These are phyloP conservation scores for Anolis carolinensis DNA, from an alignment of 2,113 vertebrate species.

Conservation along the genomic window DNA sequence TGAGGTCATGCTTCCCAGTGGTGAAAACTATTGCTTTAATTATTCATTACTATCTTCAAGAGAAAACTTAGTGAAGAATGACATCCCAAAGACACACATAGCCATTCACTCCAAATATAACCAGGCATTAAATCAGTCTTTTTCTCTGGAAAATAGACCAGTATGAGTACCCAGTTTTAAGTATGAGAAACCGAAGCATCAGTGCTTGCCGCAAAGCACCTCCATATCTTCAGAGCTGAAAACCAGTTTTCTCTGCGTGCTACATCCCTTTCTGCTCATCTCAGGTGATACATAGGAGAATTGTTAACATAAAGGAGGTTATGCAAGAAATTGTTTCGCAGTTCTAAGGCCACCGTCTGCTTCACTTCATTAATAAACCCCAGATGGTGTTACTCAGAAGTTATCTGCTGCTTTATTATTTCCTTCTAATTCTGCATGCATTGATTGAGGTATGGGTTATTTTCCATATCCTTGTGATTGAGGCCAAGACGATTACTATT, in stretches of 20 bases:
- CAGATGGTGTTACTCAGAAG: neutral
- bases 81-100: neutral
- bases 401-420: neutral
- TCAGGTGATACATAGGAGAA: neutral
- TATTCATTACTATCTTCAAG: too few species aligned
- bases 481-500: neutral
- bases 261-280: neutral
- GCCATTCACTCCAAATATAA: neutral
- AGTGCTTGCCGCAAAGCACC: neutral
- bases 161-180: neutral
- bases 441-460: neutral
- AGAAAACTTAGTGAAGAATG: neutral
- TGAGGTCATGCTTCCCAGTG: too few species aligned
- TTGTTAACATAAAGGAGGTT: neutral
- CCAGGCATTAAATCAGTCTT: neutral
- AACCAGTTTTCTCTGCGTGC: neutral
- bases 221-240: neutral
- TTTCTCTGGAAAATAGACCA: neutral
- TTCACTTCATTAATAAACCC: constrained; percentile 16
- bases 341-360: neutral
- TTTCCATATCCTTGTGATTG: constrained; percentile 22
- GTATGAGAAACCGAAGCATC: neutral
- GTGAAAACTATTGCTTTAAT: too few species aligned
- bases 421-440: constrained; percentile 20
- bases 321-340: neutral